Conservation (phyloP, 2,113 vertebrate genomes). For the Otocyon megalotis region DNA sequence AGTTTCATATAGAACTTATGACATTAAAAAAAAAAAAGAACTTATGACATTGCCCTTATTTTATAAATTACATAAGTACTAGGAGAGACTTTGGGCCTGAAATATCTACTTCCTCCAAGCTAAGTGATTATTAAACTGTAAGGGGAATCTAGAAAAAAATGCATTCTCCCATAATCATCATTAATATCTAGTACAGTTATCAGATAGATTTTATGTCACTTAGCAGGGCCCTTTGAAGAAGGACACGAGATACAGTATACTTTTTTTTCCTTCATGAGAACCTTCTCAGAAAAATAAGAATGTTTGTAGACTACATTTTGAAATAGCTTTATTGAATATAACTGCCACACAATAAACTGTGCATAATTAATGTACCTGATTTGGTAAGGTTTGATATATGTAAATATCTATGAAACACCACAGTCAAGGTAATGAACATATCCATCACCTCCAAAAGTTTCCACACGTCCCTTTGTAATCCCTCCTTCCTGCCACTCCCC, state of each 20-base stretch:
- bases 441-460: neutral
- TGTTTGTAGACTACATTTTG: slow-evolving; percentile 2
- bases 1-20: neutral
- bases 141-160: slow-evolving; percentile 3
- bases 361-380: neutral
- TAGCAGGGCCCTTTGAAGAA: neutral
- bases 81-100: neutral
- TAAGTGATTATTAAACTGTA: slow-evolving; percentile 22
- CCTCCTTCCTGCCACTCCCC: neutral
- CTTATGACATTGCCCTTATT: neutral
- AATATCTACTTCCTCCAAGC: neutral
- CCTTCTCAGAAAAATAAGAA: slow-evolving; percentile 45
- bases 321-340: neutral
- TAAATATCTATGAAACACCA: neutral
- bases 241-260: neutral
- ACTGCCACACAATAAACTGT: neutral
- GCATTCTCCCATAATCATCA: neutral
- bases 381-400: slow-evolving; percentile 16
- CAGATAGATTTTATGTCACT: slow-evolving; percentile 7
- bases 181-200: slow-evolving; percentile 45
- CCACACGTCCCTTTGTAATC: neutral
- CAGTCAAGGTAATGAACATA: slow-evolving; percentile 11
- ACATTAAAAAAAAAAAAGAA: too few relatives aligned
- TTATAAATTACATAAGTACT: neutral
- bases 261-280: neutral